Evolutionary conservation across 1,140 invertebrate genomes (phyloP).

Genomic region (Euwallacea similis): DNA sequence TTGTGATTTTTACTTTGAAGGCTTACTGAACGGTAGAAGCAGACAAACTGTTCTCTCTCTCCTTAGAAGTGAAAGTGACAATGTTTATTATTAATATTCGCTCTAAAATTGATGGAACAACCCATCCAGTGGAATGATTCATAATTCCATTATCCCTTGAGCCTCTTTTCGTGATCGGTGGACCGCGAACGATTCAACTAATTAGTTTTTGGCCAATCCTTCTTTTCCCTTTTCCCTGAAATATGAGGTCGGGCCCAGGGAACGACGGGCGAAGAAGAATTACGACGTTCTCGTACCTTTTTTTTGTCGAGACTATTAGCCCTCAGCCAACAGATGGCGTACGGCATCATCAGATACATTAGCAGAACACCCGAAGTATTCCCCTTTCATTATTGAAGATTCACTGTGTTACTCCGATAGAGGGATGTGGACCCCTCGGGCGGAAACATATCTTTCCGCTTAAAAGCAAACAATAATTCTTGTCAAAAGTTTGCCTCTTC

Average conservation of each 20-base stretch:
- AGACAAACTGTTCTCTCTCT: no score
- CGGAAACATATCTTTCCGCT: slow-evolving; percentile 26
- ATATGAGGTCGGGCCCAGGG: slow-evolving; percentile 1
- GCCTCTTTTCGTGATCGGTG: slow-evolving; percentile 27
- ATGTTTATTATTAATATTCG: slow-evolving; percentile 1
- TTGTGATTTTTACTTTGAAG: no score
- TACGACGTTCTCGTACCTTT: background rate
- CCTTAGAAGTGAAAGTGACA: background rate
- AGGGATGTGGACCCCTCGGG: background rate
- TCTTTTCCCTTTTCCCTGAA: slow-evolving; percentile 19
- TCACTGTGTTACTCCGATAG: background rate
- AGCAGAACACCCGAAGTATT: background rate
- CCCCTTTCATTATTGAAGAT: background rate
- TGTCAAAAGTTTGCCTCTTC: slow-evolving; percentile 14
- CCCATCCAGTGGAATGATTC: background rate
- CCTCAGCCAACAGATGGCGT: background rate
- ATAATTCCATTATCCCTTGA: slow-evolving; percentile 10
- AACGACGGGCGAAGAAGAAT: background rate
- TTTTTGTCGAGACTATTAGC: background rate
- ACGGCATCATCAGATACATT: background rate
- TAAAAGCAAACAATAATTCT: slow-evolving; percentile 31
- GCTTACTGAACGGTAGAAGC: no score
- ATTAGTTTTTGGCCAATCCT: slow-evolving; percentile 29
- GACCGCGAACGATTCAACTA: slow-evolving; percentile 25
- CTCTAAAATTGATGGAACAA: background rate